phyloP scores from a whole-genome alignment of 2,797 vertebrate genomes.

The Novumbra hubbsi region DNA sequence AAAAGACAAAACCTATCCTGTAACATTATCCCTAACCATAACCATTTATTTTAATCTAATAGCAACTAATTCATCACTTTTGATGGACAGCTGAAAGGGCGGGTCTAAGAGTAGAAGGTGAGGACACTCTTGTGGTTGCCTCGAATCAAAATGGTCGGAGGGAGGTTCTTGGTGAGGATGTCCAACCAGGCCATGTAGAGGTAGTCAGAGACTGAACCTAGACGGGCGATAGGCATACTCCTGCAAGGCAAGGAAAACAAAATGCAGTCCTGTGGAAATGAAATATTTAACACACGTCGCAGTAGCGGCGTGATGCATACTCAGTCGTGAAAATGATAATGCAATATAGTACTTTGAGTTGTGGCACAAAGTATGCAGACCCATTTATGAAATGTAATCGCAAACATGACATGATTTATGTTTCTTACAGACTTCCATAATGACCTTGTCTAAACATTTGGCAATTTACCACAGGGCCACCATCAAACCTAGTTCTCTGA shows the following conservation, averaged over 20 bases:
- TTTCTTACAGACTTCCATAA: background rate
- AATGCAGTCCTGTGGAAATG: background rate
- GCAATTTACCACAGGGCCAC: background rate
- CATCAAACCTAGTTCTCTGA: background rate
- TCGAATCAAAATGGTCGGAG: constrained; percentile 89
- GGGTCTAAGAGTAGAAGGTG: constrained; percentile 87
- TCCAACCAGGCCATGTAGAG: constrained; percentile 98
- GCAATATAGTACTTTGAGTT: background rate
- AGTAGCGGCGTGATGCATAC: too few species aligned
- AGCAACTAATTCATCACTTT: background rate
- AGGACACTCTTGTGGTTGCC: constrained; percentile 98
- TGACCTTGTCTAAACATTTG: background rate
- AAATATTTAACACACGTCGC: background rate
- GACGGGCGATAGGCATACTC: constrained; percentile 96
- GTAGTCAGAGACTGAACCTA: constrained; percentile 88
- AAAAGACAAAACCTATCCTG: background rate
- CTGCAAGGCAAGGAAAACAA: constrained; percentile 62
- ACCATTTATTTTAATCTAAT: background rate
- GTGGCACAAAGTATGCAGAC: too few species aligned
- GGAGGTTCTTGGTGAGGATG: constrained; percentile 89
- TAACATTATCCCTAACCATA: background rate
- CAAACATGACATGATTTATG: too few species aligned
- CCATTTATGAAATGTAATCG: too few species aligned
- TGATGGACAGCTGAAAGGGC: constrained; percentile 4
- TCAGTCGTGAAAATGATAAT: too few species aligned